Percentiles rank a stretch among this genome's conserved stretches.
Evolutionary conservation across 2,888 invertebrate genomes (phyloP).

Genomic region (Dendrolimus pini): DNA sequence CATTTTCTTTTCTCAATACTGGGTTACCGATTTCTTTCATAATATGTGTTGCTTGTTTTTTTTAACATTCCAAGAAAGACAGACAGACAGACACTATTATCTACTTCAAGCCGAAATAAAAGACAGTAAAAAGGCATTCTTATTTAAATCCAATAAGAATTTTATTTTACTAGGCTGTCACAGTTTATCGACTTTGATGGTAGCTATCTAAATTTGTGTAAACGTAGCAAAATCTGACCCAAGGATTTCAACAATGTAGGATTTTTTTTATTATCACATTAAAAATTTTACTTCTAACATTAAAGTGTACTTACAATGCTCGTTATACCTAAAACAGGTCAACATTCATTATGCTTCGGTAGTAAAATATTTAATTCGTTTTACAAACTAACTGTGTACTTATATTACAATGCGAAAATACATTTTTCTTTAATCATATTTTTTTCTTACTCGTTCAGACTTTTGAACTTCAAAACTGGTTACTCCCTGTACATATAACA

Average conservation of each 20-base stretch:
- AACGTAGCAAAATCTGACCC: conserved; percentile 29
- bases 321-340: conserved; percentile 53
- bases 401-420: conserved; percentile 74
- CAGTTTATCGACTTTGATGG: background rate
- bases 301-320: conserved; percentile 53
- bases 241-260: conserved; percentile 55
- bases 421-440: conserved; percentile 36
- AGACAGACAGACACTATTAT: no score
- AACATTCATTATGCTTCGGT: conserved; percentile 63
- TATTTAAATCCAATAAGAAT: background rate
- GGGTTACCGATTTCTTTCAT: no score
- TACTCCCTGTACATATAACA: conserved; percentile 73
- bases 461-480: conserved; percentile 67
- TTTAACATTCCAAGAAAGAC: no score
- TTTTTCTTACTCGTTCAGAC: conserved; percentile 63
- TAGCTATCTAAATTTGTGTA: background rate
- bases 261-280: conserved; percentile 49
- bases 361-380: conserved; percentile 71
- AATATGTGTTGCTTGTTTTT: no score
- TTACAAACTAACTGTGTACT: conserved; percentile 63
- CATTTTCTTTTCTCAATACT: no score
- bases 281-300: conserved; percentile 57
- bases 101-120: background rate
- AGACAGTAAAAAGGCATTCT: background rate
- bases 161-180: background rate